Conservation (phyloP, 2,888 invertebrate genomes). For the Embidobia sp. region DNA sequence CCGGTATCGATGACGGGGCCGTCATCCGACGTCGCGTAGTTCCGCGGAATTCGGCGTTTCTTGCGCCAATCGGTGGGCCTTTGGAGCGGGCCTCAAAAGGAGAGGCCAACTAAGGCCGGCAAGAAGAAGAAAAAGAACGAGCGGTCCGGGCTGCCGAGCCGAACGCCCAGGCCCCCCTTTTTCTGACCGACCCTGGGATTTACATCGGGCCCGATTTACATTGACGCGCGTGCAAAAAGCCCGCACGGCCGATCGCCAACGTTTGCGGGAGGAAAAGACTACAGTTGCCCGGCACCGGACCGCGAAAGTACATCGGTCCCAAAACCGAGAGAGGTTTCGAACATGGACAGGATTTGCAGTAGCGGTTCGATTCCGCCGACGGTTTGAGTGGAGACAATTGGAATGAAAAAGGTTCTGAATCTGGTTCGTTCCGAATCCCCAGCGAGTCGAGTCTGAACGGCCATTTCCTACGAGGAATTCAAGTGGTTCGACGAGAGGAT, state of each 20-base stretch:
- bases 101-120: constrained; percentile 55
- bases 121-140: constrained; percentile 58
- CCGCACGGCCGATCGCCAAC: constrained; percentile 41
- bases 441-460: too few relatives aligned
- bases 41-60: constrained; percentile 67
- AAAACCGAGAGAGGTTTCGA: too few relatives aligned
- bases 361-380: too few relatives aligned
- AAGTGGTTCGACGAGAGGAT: too few relatives aligned
- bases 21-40: constrained; percentile 60
- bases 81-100: constrained; percentile 65
- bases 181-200: constrained; percentile 61
- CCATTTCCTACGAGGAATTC: too few relatives aligned
- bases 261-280: constrained; percentile 50
- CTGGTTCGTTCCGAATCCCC: too few relatives aligned
- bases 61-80: constrained; percentile 61
- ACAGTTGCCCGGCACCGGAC: constrained; percentile 28
- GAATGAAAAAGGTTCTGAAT: too few relatives aligned
- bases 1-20: constrained; percentile 65
- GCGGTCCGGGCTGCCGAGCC: constrained; percentile 27
- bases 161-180: constrained; percentile 59
- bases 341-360: too few relatives aligned
- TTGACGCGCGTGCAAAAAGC: constrained; percentile 66
- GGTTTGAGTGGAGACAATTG: too few relatives aligned
- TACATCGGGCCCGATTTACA: constrained; percentile 66
- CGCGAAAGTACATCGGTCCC: constrained; percentile 28